Conservation (phyloP, 2,113 vertebrate genomes). For the Porphyrio hochstetteri region DNA sequence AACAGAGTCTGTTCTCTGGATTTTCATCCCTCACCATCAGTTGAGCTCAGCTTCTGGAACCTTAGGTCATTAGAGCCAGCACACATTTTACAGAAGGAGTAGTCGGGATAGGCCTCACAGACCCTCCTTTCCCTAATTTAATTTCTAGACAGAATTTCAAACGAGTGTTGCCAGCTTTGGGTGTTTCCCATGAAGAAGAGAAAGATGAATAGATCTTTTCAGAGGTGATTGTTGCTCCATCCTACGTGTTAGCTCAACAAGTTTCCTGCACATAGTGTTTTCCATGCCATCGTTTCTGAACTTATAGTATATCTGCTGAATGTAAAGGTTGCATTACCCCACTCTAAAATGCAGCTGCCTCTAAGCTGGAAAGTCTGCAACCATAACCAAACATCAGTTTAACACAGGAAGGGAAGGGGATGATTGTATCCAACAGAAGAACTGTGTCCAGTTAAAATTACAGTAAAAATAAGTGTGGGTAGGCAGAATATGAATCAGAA, state of each 20-base stretch:
- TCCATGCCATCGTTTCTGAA: not conserved
- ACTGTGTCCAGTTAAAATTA: slow-evolving; percentile 25
- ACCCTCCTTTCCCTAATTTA: not conserved
- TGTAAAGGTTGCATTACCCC: not conserved
- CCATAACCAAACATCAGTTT: not conserved
- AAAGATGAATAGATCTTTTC: not conserved
- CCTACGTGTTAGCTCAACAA: not conserved
- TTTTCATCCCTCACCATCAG: not conserved
- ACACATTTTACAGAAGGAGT: not conserved
- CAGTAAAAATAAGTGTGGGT: slow-evolving; percentile 40
- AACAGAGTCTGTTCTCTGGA: not conserved
- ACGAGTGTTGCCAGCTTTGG: not conserved
- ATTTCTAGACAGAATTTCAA: not conserved
- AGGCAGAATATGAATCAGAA: slow-evolving; percentile 58
- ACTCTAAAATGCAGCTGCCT: not conserved
- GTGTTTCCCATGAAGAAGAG: not conserved
- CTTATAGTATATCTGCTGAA: not conserved
- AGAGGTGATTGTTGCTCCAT: not conserved
- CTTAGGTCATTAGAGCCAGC: not conserved
- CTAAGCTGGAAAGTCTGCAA: not conserved
- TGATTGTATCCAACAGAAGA: slow-evolving; percentile 1
- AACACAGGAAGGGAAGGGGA: slow-evolving; percentile 2
- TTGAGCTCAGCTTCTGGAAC: not conserved
- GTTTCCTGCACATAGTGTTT: not conserved
- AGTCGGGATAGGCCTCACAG: not conserved